Evolutionary conservation across 2,797 vertebrate species (phyloP).

Genomic region (Gambusia yucatana): DNA sequence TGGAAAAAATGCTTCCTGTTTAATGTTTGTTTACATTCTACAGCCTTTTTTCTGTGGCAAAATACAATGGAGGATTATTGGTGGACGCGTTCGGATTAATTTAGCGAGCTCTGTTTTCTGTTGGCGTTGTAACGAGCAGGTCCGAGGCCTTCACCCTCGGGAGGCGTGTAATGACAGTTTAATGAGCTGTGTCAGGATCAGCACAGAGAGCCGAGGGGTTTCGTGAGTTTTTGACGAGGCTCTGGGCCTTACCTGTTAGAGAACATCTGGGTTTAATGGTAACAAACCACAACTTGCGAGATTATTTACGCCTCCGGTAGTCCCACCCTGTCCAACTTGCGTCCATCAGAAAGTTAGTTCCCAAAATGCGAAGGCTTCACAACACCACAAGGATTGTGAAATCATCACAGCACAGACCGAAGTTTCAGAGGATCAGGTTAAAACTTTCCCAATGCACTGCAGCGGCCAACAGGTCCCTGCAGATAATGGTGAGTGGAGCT

Average conservation of each 20-base stretch:
- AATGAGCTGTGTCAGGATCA: slow-evolving; percentile 74
- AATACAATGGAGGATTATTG: slow-evolving; percentile 44
- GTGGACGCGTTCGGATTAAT: slow-evolving; percentile 45
- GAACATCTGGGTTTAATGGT: slow-evolving; percentile 77
- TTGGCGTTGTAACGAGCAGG: slow-evolving; percentile 67
- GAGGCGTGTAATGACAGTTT: slow-evolving; percentile 72
- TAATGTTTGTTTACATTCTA: slow-evolving; percentile 16
- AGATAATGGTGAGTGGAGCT: not conserved
- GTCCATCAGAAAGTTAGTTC: slow-evolving; percentile 33
- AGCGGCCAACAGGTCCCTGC: not conserved
- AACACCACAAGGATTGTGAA: not conserved
- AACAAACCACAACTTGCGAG: slow-evolving; percentile 70
- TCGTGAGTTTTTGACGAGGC: slow-evolving; percentile 59
- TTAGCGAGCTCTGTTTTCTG: slow-evolving; percentile 59
- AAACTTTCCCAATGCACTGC: not conserved
- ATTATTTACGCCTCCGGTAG: slow-evolving; percentile 44
- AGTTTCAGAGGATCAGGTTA: slow-evolving; percentile 1
- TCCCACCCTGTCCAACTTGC: slow-evolving; percentile 36
- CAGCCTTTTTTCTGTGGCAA: slow-evolving; percentile 38
- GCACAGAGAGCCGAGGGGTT: slow-evolving; percentile 59
- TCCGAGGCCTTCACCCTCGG: slow-evolving; percentile 58
- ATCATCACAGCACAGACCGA: not conserved
- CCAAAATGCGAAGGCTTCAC: slow-evolving; percentile 15
- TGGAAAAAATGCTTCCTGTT: slow-evolving; percentile 24
- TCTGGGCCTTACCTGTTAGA: slow-evolving; percentile 69